Evolutionary conservation across 2,797 vertebrate species (phyloP).

Genomic region (Platyrinchus mystaceus): DNA sequence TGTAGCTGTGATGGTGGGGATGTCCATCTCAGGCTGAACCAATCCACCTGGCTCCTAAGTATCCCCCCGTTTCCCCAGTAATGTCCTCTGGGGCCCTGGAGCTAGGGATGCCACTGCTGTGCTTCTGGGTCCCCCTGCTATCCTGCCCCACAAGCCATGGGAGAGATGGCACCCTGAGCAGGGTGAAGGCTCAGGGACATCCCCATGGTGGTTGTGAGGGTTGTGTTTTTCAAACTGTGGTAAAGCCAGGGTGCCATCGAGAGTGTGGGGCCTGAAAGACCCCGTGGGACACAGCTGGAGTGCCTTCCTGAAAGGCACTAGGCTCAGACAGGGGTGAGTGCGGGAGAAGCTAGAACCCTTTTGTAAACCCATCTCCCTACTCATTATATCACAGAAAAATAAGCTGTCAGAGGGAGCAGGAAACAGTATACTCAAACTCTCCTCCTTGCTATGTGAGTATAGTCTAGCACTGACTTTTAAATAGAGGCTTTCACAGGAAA

Average conservation of each 20-base stretch:
- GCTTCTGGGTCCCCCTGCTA: rapidly evolving
- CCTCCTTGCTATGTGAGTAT: background rate
- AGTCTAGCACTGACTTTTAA: background rate
- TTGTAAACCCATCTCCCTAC: background rate
- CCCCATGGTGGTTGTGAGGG: rapidly evolving
- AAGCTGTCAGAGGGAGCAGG: background rate
- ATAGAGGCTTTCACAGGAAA: background rate
- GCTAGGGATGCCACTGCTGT: background rate
- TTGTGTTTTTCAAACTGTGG: background rate
- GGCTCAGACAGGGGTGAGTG: background rate
- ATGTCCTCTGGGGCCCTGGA: background rate
- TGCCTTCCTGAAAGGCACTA: background rate
- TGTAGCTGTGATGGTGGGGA: rapidly evolving
- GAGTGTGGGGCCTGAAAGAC: background rate
- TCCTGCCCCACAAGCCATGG: background rate
- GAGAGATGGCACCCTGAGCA: rapidly evolving
- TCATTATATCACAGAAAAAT: background rate
- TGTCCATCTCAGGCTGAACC: background rate
- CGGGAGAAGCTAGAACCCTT: background rate
- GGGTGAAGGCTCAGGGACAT: background rate
- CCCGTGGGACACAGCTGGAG: rapidly evolving
- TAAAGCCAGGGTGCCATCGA: background rate
- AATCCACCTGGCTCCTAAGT: background rate
- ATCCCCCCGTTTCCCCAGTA: background rate
- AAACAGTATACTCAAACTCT: background rate